Evolutionary conservation across 2,888 invertebrate species (phyloP), one percentile per base, ranked within the genome.

Genomic region (Cactoblastis cactorum): DNA sequence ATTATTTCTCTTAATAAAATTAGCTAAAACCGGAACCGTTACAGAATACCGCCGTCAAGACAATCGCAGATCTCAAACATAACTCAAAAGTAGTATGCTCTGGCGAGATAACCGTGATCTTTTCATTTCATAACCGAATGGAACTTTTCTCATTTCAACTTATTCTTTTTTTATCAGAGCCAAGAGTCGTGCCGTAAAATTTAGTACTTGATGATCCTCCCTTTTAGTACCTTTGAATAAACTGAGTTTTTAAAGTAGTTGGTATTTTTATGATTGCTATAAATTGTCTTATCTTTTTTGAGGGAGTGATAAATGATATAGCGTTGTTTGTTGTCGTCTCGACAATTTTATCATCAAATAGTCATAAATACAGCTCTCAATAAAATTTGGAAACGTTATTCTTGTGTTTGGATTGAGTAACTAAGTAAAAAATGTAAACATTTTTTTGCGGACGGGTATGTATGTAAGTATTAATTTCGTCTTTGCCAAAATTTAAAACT

Each of bases 111-210:
- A 77, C 75, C 69, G 69, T 74, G 80, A 83, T 80, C 77, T 81
- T 79, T 81, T 77, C 79, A 80, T 85, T 85, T 81, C 81, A 82
- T 83, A 83, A 83, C 79, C 78, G 73, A 80, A 83, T 74, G 73
- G 77, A 87, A 85, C 79, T 87, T 87, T 85, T 85, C 83, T 81
- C 83, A 83, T 85, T 86, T 77, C 71, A 84, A 84, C 80, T 83
- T 82, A 77, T 77, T 72, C 74, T 72, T 76, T 77, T 80, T 80
- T 81, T 73, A 71, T 62, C 59, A 57, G 55, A 56, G 55, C 14
- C 15, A 14, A 22, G 59, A 58, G 57, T 60, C 56, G 64, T 59
- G 55, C 60, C 60, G 59, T 59, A 38, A 67, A 70, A 74, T 77
- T 78, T 75, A 77, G 71, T 71, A 67, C 73, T 66, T 65, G 68